Conservation (phyloP, 64 coral and sea anemone species). For the Pocillopora damicornis region DNA sequence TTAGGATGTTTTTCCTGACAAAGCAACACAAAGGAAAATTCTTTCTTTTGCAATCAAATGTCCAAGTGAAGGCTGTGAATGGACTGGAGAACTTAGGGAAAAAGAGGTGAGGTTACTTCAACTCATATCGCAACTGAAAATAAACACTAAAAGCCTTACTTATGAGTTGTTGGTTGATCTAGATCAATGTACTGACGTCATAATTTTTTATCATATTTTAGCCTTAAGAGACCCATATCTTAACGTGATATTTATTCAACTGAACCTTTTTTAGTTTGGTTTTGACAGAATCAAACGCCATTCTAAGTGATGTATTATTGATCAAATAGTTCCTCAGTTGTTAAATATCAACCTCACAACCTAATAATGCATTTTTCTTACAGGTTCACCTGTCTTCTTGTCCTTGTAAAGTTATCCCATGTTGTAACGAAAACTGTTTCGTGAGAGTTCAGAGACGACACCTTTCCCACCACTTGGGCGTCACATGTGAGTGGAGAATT, state of each 20-base stretch:
- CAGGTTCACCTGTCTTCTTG: not conserved
- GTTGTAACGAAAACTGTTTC: not conserved
- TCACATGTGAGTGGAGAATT: not conserved
- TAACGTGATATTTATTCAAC: no score
- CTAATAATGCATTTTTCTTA: not conserved
- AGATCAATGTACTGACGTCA: no score
- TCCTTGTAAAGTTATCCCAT: not conserved
- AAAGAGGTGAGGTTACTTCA: not conserved
- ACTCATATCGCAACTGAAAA: no score
- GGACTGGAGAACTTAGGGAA: constrained; percentile 5
- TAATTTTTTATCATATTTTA: no score
- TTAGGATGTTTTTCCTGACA: constrained; percentile 30
- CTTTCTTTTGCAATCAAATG: constrained; percentile 25
- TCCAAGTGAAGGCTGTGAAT: constrained; percentile 13
- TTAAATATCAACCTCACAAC: no score
- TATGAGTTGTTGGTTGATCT: no score
- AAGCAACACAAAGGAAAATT: constrained; percentile 12
- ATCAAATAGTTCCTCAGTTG: no score
- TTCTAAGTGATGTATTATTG: no score
- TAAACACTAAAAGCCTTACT: no score
- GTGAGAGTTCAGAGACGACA: not conserved
- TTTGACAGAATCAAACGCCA: no score
- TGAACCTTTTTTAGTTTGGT: no score
- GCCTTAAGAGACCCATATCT: no score
- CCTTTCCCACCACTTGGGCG: not conserved